These are phyloP conservation scores for Noctua pronuba DNA, from an alignment of 2,888 invertebrate species.

Conservation along the genomic window DNA sequence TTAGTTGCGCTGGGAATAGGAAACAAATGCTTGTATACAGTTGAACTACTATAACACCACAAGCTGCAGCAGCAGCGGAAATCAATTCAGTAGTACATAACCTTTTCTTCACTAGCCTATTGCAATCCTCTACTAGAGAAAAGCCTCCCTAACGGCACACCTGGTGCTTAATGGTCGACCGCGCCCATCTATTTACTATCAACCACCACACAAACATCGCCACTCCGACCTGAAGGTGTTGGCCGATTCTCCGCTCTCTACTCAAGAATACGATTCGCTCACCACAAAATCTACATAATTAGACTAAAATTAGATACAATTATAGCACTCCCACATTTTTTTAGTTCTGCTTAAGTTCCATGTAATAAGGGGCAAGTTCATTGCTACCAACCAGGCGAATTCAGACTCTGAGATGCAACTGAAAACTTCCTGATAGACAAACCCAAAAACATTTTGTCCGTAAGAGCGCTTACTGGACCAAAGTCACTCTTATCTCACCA, in stretches of 20 bases:
- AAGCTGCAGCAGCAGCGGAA: neutral
- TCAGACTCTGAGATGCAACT: neutral
- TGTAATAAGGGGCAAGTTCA: neutral
- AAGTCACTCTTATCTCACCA: neutral
- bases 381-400: neutral
- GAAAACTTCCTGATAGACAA: neutral
- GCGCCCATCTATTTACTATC: too few relatives aligned
- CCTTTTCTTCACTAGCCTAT: neutral
- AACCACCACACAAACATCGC: too few relatives aligned
- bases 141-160: too few relatives aligned
- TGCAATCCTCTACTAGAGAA: neutral
- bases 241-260: neutral
- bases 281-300: neutral
- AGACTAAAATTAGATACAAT: too few relatives aligned
- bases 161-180: too few relatives aligned
- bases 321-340: neutral
- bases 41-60: neutral
- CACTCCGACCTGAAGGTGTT: too few relatives aligned
- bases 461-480: neutral
- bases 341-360: too few relatives aligned
- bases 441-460: neutral
- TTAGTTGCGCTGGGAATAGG: conserved; percentile 89
- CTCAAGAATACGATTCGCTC: neutral
- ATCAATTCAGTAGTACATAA: neutral
- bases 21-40: neutral